Percentiles rank a stretch among this genome's conserved stretches.
Conservation (phyloP, 2,888 invertebrate species). For the Mantis religiosa region DNA sequence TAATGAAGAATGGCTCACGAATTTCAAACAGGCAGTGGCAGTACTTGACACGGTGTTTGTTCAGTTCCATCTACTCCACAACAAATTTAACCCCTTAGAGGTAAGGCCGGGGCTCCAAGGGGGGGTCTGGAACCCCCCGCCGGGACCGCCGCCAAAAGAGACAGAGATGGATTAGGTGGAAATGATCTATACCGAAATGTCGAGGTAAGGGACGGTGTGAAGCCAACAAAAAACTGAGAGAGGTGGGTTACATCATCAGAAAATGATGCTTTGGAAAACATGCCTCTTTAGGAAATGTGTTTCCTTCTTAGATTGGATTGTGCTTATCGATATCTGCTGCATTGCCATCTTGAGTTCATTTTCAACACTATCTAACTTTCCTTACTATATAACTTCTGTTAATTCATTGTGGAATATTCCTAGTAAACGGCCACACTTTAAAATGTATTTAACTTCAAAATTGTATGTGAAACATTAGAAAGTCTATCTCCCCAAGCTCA, state of each 20-base stretch:
- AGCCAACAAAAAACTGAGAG: neutral
- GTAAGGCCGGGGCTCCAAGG: neutral
- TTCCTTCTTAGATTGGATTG: no score
- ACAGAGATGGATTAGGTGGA: conserved; percentile 19
- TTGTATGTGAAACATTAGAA: no score
- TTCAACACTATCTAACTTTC: no score
- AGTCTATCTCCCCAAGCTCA: no score
- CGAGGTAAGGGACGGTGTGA: neutral
- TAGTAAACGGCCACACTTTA: no score
- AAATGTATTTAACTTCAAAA: no score
- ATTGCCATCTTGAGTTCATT: no score
- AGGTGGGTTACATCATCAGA: neutral
- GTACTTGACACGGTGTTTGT: conserved; percentile 2
- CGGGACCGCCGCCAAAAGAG: conserved; percentile 1
- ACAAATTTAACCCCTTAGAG: conserved; percentile 3
- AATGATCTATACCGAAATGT: conserved; percentile 18
- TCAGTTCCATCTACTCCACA: conserved; percentile 2
- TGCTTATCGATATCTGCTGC: no score
- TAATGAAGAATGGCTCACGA: neutral
- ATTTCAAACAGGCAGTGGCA: neutral
- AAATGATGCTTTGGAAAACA: neutral
- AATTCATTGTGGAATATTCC: no score
- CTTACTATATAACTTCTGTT: no score
- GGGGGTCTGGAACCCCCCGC: neutral
- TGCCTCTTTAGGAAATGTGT: no score